Percentiles rank a stretch among this genome's conserved stretches.
Conservation (phyloP, 2,888 invertebrate genomes). For the Ernsta delagoae region DNA sequence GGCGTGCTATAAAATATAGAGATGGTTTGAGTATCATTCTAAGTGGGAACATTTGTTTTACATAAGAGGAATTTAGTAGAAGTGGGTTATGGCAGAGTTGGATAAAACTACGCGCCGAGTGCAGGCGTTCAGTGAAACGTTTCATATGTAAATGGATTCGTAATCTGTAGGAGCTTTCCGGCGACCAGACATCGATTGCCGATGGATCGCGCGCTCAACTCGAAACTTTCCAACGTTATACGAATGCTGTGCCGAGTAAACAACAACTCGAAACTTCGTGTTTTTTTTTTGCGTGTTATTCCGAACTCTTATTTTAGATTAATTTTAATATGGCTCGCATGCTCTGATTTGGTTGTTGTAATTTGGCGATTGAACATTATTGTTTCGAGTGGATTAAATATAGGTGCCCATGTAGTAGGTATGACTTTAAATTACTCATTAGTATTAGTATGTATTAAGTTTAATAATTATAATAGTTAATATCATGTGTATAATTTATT, state of each 20-base stretch:
- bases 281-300: conserved; percentile 36
- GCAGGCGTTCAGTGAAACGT: conserved; percentile 75
- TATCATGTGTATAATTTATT: no score
- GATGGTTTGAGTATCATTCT: conserved; percentile 39
- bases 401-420: no score
- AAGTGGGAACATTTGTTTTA: conserved; percentile 58
- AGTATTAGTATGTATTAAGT: no score
- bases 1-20: conserved; percentile 13
- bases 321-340: background rate
- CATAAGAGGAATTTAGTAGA: conserved; percentile 60
- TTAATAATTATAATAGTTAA: no score
- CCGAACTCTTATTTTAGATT: conserved; percentile 12
- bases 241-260: conserved; percentile 51
- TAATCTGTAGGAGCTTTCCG: conserved; percentile 71
- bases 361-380: no score
- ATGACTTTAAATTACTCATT: no score
- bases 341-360: no score
- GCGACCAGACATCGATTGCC: conserved; percentile 68
- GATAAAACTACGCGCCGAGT: conserved; percentile 68
- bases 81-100: conserved; percentile 52
- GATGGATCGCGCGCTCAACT: conserved; percentile 60
- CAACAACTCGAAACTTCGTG: conserved; percentile 51
- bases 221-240: conserved; percentile 62
- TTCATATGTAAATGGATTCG: conserved; percentile 79
- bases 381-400: no score